Base-by-base conservation (phyloP, 1,140 invertebrate species). In the Globodera rostochiensis region DNA sequence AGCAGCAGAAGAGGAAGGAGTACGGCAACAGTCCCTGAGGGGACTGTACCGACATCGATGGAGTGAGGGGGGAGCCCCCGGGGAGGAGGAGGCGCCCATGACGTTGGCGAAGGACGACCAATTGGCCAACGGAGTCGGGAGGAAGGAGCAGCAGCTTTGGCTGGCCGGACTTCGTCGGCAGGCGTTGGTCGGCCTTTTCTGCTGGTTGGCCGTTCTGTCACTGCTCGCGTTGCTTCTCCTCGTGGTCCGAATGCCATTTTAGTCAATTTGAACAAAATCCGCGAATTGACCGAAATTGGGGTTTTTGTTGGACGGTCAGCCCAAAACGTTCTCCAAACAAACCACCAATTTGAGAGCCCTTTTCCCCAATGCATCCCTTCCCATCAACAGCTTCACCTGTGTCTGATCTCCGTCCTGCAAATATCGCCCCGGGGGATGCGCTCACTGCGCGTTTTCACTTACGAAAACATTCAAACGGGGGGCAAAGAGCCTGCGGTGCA, bases 401-500 rank as follows among this genome's bases (percentile, higher is more conserved):
- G 36, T 21, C 53, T 81, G 4, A 45, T 81, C 6, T 36, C 53
- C 46, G 79, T 80, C 4, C 53, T 80, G 36, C 79, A 80, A 80
- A 80, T 80, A 76, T 75, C 71, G 6, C 79, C 71, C 46, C 66
- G 53, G 50, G 79, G 79, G 25, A 80, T 80, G 79, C 79, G 79
- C 46, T 80, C 79, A 13, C 46, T 80, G 11, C 79, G 79, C 47
- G n/a, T 80, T 75, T 79, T 74, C 67, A 70, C 53, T n/a, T 84
- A 88, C 66, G 73, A 77, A 67, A 73, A 89, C 36, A 25, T 67
- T 15, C 83, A 87, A 74, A 86, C 75, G n/a, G 77, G 73, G 15
- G 47, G 82, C 74, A 74, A 80, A 64, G 82, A 85, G 25, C 74
- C 84, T 3, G 77, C 87, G n/a, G 86, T 87, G 5, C 78, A 88